Evolutionary conservation across 2,888 invertebrate species (phyloP), one percentile per base, ranked within the genome.

Genomic region (Acrobasis consociella): DNA sequence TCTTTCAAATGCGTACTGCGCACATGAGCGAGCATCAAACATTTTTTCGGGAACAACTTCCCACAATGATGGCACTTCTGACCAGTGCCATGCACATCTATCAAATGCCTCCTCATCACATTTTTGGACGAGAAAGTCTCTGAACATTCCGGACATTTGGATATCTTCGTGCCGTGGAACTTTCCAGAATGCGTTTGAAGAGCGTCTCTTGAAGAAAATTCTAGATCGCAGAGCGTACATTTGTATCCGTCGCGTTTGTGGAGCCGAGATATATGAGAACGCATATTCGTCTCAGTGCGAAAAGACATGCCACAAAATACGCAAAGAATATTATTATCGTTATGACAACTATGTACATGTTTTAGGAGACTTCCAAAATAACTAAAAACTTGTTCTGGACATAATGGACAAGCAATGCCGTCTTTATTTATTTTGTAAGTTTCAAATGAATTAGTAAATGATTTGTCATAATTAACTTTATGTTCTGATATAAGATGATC

Each of bases 261-360:
- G 0, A 75, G 72, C 0, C 81, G 72, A 0, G 78, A 71, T 7
- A 86, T 72, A 53, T 88, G 89, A 0, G 82, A 78, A 11, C 89
- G 72, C 37, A 89, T 75, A 67, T 82, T 87, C 0, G 86, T 81
- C 46, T 83, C 80, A 0, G 82, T 83, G 22, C 86, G 72, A 58
- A 88, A 89, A 0, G 82, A 72, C 53, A 56, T 78, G 76, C 0
- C 89, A 65, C 91, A 92, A 60, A 84, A 88, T 61, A 88, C 88
- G 68, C 92, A 92, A 10, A 92, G 89, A 10, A 81, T 81, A 37
- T 86, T 90, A 55, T 90, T 88, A 22, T 88, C 83, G 55, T 83
- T 89, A 50, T 92, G 91, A 37, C 83, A 87, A 0, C 85, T 78
- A 42, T 89, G 91, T 58, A 91, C 82, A 62, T 92, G 91, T 2